Conservation (phyloP, 2,888 invertebrate species). For the Apodemia duryi region DNA sequence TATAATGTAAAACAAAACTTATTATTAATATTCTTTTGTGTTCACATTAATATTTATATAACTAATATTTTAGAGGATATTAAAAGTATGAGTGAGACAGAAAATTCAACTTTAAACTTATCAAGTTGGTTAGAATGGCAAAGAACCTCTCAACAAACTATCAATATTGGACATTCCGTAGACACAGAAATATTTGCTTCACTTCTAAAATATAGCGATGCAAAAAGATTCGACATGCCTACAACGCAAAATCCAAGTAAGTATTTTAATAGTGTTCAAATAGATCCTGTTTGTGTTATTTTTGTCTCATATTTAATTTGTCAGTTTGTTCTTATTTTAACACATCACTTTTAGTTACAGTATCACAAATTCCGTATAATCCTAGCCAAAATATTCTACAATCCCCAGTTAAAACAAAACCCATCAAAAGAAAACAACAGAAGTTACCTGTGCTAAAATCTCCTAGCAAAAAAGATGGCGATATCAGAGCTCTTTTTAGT, state of each 20-base stretch:
- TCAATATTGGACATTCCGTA: constrained; percentile 64
- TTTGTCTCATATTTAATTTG: too few relatives aligned
- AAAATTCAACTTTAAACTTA: constrained; percentile 39
- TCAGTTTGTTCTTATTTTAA: background rate
- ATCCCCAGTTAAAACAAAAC: constrained; percentile 42
- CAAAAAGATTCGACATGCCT: constrained; percentile 62
- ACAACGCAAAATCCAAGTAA: constrained; percentile 62
- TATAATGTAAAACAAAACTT: too few relatives aligned
- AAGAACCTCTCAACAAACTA: constrained; percentile 61
- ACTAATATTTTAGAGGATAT: constrained; percentile 36
- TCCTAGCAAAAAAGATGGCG: constrained; percentile 64
- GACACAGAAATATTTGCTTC: constrained; percentile 63
- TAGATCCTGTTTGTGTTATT: background rate
- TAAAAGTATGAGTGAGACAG: constrained; percentile 26
- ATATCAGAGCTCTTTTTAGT: constrained; percentile 78
- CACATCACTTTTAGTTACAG: background rate
- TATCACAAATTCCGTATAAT: constrained; percentile 42
- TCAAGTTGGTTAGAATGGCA: constrained; percentile 70
- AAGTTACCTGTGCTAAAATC: constrained; percentile 45
- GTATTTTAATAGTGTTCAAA: constrained; percentile 22
- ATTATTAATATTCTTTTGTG: too few relatives aligned
- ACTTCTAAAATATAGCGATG: constrained; percentile 69
- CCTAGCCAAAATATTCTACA: constrained; percentile 35
- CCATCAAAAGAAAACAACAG: constrained; percentile 46
- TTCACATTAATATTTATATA: background rate